phyloP scores from a whole-genome alignment of 1,140 invertebrate genomes.

The Drosophila seguyi region DNA sequence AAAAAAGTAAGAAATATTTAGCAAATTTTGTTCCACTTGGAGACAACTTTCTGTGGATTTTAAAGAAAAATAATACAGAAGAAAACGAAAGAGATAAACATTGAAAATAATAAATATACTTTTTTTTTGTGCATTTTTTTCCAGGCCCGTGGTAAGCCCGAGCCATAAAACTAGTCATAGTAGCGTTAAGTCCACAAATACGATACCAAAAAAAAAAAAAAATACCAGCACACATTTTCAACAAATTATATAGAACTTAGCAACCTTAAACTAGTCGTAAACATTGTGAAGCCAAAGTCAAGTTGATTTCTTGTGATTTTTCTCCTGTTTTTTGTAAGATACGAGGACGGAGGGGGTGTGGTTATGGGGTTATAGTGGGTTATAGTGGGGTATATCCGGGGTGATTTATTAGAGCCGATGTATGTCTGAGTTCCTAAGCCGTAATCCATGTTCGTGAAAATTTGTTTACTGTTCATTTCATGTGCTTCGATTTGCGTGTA shows the following conservation, averaged over 20 bases:
- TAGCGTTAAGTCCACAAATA: slow-evolving; percentile 16
- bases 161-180: slow-evolving; percentile 69
- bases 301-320: slow-evolving; percentile 36
- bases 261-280: slow-evolving; percentile 46
- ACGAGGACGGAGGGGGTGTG: slow-evolving; percentile 13
- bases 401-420: slow-evolving; percentile 65
- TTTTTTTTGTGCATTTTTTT: slow-evolving; percentile 41
- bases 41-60: slow-evolving; percentile 13
- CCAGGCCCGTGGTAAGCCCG: slow-evolving; percentile 64
- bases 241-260: slow-evolving; percentile 32
- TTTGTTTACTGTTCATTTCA: slow-evolving; percentile 82
- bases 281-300: slow-evolving; percentile 34
- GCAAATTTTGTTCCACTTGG: slow-evolving; percentile 41
- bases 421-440: slow-evolving; percentile 80
- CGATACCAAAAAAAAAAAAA: slow-evolving; percentile 4
- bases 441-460: slow-evolving; percentile 84
- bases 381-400: slow-evolving; percentile 1
- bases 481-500: slow-evolving; percentile 81
- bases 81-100: not conserved
- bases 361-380: not conserved
- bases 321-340: slow-evolving; percentile 36
- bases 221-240: slow-evolving; percentile 15
- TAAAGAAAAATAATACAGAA: not conserved
- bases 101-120: not conserved
- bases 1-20: slow-evolving; percentile 31